Evolutionary conservation across 2,797 vertebrate genomes (phyloP), one percentile per base, ranked within the genome.

Genomic region (Eleutherodactylus coqui): DNA sequence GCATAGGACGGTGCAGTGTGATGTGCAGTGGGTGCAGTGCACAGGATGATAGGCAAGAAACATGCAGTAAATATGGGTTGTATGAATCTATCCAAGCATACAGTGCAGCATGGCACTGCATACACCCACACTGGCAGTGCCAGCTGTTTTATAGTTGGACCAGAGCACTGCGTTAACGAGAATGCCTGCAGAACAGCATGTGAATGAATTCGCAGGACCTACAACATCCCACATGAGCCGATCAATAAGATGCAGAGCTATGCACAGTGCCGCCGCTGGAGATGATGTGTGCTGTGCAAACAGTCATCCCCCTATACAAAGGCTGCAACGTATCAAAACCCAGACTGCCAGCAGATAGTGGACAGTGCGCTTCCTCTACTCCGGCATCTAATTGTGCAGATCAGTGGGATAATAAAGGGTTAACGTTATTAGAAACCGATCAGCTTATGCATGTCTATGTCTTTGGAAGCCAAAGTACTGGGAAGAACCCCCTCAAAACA

Each of bases 191-290:
- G 36, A 41, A 4, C 67, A 11, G 69, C 3, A 24, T 72, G 67
- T n/a, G 69, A 72, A 72, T 72, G 69, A 36, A 72, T 72, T 21
- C 21, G 38, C 69, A 72, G 43, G n/a, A 72, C 69, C 69, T 43
- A 1, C 69, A 43, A 21, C 29, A 19, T 67, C 62, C 14, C 64
- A 36, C 29, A 17, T 14, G 13, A 70, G 67, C 62, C 32, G 13
- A 72, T 72, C 38, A 27, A 72, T 72, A 45, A 27, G 69, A 43
- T 72, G 69, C 69, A 72, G 41, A 72, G 64, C 19, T 8, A 16
- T 67, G 64, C 27, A 27, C 58, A 14, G 24, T 58, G 55, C 58
- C 1, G 60, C 55, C 21, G 51, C 51, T 24, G 21, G 55, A 27
- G 62, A 67, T 36, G 16, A 64, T 34, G 8, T 34, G 62, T n/a